phyloP scores from a whole-genome alignment of 2,888 invertebrate genomes.

The Aphrophora alni region DNA sequence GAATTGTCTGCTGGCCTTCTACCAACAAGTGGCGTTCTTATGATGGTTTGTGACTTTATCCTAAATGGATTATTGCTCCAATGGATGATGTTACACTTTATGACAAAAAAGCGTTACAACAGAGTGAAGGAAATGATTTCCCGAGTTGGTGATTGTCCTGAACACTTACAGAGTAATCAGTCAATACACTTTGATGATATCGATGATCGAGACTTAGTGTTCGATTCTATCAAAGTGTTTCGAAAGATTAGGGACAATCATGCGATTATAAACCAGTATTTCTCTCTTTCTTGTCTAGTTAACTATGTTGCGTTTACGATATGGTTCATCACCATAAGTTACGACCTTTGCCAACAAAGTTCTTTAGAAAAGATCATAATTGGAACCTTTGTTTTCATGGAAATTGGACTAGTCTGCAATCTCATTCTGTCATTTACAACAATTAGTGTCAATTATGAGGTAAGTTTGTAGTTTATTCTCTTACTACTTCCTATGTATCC shows the following conservation, averaged over 20 bases:
- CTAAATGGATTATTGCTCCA: background rate
- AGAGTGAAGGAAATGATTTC: background rate
- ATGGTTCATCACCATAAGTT: background rate
- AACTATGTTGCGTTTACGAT: background rate
- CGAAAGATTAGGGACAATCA: background rate
- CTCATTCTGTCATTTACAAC: no score
- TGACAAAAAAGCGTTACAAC: background rate
- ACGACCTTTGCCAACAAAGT: background rate
- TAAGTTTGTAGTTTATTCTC: no score
- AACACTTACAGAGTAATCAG: no score
- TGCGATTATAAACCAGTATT: background rate
- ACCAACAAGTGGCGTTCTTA: no score
- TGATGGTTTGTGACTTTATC: background rate
- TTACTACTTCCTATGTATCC: no score
- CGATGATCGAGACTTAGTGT: background rate
- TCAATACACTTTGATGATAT: no score
- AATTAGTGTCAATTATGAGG: no score
- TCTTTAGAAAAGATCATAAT: background rate
- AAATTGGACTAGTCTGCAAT: no score
- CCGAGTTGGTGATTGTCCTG: no score
- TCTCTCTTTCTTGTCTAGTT: background rate
- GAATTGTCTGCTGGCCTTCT: no score
- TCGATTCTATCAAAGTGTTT: background rate
- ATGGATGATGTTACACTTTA: background rate
- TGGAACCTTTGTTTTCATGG: no score